Evolutionary conservation across 2,888 invertebrate species (phyloP).

Genomic region (Hypsopygia costalis): DNA sequence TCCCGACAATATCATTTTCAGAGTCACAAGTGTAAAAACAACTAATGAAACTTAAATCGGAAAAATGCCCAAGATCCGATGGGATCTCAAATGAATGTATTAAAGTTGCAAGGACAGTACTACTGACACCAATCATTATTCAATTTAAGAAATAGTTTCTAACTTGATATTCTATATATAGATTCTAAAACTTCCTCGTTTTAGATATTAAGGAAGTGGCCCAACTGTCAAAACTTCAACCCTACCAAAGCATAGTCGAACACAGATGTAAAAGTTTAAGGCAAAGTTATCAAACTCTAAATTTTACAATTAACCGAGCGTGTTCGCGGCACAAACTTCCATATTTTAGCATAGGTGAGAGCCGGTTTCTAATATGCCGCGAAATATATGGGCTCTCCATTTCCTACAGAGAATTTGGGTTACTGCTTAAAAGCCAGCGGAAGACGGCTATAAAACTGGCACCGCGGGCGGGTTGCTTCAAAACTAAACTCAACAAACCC

Average conservation of each 20-base stretch:
- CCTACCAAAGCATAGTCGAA: slow-evolving; percentile 15
- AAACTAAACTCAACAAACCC: background rate
- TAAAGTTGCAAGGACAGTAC: no score
- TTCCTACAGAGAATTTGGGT: slow-evolving; percentile 43
- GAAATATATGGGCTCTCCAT: slow-evolving; percentile 51
- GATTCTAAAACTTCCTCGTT: background rate
- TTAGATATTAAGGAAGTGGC: slow-evolving; percentile 26
- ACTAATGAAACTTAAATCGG: no score
- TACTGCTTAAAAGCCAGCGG: slow-evolving; percentile 30
- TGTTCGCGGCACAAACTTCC: slow-evolving; percentile 44
- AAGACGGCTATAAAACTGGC: slow-evolving; percentile 7
- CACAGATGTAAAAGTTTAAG: slow-evolving; percentile 25
- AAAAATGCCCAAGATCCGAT: no score
- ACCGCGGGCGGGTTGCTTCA: no score
- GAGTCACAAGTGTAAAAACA: no score
- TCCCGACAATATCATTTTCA: no score
- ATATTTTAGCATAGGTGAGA: slow-evolving; percentile 60
- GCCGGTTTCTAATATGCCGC: slow-evolving; percentile 53
- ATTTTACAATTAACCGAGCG: slow-evolving; percentile 63
- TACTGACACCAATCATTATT: no score
- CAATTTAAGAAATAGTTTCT: no score
- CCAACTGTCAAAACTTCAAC: slow-evolving; percentile 44
- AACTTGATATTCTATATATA: no score
- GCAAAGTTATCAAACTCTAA: slow-evolving; percentile 57
- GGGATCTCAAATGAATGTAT: no score